These are phyloP conservation scores for Phrynosoma blainvillii DNA, from an alignment of 2,113 vertebrate species.

Conservation along the genomic window DNA sequence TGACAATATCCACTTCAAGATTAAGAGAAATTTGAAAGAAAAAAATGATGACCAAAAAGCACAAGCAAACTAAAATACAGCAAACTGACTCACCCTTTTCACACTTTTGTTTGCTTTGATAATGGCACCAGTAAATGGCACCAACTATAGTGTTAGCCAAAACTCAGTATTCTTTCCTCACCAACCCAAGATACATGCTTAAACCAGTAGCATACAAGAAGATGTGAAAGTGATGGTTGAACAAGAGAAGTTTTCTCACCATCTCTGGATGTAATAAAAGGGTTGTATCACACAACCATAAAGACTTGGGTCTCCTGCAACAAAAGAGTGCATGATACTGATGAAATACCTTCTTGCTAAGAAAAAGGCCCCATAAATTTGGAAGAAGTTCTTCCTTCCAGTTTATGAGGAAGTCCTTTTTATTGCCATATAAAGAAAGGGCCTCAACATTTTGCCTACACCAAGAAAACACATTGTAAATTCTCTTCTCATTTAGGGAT, in stretches of 20 bases:
- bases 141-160: too few relatives aligned
- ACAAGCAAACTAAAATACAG: too few relatives aligned
- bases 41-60: too few relatives aligned
- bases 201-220: not conserved
- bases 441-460: not conserved
- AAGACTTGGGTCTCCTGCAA: not conserved
- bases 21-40: too few relatives aligned
- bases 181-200: not conserved
- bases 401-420: not conserved
- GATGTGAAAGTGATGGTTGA: not conserved
- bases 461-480: not conserved
- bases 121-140: too few relatives aligned
- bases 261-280: not conserved
- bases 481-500: not conserved
- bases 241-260: not conserved
- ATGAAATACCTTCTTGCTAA: not conserved
- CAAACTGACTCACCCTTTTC: too few relatives aligned
- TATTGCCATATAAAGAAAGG: not conserved
- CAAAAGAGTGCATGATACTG: not conserved
- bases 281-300: not conserved
- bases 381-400: not conserved
- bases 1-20: too few relatives aligned
- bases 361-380: not conserved
- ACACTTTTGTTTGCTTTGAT: too few relatives aligned
- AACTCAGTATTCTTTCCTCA: not conserved